Conservation (phyloP, 2,888 invertebrate genomes). For the Nephrotoma flavescens region DNA sequence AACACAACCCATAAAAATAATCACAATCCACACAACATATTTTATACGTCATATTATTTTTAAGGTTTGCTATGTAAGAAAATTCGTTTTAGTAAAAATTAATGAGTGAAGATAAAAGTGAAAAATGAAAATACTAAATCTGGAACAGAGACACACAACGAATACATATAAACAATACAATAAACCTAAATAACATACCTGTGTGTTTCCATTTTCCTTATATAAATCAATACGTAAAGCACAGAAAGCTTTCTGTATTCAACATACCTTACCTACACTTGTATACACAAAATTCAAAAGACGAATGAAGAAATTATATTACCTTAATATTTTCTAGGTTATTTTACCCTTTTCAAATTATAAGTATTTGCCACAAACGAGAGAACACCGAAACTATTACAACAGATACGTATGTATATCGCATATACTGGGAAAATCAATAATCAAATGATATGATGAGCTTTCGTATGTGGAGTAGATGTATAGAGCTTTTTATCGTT, state of each 20-base stretch:
- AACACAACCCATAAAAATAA: not conserved
- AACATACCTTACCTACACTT: not conserved
- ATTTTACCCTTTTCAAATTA: not conserved
- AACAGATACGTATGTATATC: not conserved
- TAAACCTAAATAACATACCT: not conserved
- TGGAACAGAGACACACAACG: not conserved
- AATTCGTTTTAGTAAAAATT: not conserved
- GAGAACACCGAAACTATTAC: not conserved
- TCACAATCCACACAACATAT: not conserved
- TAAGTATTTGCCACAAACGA: not conserved
- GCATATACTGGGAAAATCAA: not conserved
- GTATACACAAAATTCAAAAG: not conserved
- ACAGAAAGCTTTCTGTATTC: not conserved
- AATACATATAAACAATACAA: not conserved
- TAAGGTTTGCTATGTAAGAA: not conserved
- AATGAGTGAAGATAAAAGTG: not conserved
- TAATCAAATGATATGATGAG: not conserved
- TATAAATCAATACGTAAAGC: not conserved
- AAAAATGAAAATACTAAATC: not conserved
- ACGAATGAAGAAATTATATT: not conserved
- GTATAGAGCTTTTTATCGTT: not conserved
- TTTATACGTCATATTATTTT: not conserved
- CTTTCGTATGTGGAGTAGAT: not conserved
- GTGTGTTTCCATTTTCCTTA: not conserved
- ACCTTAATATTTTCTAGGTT: not conserved